A percentile compares a stretch with the other conserved stretches of the same genome.
Evolutionary conservation across 2,888 invertebrate genomes (phyloP).

Genomic region (Sceliomorpha sp.): DNA sequence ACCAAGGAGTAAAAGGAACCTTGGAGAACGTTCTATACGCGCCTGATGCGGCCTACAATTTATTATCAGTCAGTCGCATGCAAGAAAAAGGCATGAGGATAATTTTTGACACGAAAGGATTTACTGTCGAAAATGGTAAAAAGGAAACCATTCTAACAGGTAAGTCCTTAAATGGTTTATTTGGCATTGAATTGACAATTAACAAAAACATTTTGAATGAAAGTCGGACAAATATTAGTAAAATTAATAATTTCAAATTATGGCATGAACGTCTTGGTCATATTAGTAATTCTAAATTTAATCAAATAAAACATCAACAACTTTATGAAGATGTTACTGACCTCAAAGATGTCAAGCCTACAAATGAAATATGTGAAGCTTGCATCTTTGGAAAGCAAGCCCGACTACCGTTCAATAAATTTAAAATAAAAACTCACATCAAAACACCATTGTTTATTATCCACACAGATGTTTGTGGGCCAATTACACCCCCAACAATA

Average conservation of each 20-base stretch:
- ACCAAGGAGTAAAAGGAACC: no score
- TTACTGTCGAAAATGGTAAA: no score
- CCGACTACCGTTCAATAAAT: slow-evolving; percentile 14
- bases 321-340: background rate
- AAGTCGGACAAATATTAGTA: no score
- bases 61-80: no score
- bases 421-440: slow-evolving; percentile 26
- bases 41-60: no score
- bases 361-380: slow-evolving; percentile 24
- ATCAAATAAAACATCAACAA: slow-evolving; percentile 23
- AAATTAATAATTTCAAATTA: slow-evolving; percentile 5
- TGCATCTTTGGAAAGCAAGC: slow-evolving; percentile 24
- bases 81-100: no score
- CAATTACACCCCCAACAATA: slow-evolving; percentile 34
- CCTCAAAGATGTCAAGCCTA: slow-evolving; percentile 11
- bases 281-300: slow-evolving; percentile 28
- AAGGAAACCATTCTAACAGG: no score
- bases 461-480: slow-evolving; percentile 39
- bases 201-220: no score
- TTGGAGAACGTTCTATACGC: no score
- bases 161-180: no score
- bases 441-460: slow-evolving; percentile 29
- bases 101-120: no score
- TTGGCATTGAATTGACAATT: no score
- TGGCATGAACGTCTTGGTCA: slow-evolving; percentile 20